phyloP scores from a whole-genome alignment of 2,113 vertebrate genomes.

The Heterochromis multidens region DNA sequence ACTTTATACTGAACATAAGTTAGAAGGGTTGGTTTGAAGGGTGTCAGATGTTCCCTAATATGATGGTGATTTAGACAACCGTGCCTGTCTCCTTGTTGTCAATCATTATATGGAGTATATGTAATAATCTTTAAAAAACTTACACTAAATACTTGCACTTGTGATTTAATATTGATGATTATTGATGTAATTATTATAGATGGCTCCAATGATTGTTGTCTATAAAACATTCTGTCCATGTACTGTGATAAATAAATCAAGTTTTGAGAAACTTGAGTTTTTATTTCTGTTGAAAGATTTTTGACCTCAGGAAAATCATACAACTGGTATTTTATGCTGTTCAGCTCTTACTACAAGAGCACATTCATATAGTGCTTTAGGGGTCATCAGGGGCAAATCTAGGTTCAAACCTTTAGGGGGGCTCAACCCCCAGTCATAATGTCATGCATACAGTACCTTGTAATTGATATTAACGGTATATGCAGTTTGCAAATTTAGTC shows the following conservation, averaged over 20 bases:
- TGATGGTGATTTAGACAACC: neutral
- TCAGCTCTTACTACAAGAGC: neutral
- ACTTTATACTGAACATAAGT: neutral
- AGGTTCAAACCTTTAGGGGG: no score
- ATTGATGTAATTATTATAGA: constrained; percentile 59
- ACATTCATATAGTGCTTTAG: neutral
- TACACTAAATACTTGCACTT: constrained; percentile 41
- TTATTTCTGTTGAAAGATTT: neutral
- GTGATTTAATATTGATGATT: constrained; percentile 47
- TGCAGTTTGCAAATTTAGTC: no score
- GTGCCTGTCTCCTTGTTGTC: constrained; percentile 19
- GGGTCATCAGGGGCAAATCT: neutral
- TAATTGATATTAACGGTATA: no score
- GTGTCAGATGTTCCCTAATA: neutral
- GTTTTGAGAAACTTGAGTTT: constrained; percentile 39
- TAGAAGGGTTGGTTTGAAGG: neutral
- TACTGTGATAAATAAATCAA: constrained; percentile 64
- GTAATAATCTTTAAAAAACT: constrained; percentile 13
- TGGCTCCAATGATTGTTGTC: constrained; percentile 52
- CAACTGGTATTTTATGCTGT: neutral
- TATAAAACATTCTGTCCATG: constrained; percentile 39
- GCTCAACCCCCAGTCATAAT: no score
- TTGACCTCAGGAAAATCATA: neutral
- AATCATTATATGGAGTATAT: constrained; percentile 42
- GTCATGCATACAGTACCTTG: no score